A percentile compares a stretch with the other conserved stretches of the same genome.
These are phyloP conservation scores for Phyllostomus discolor DNA, from an alignment of 2,113 vertebrate species.

Conservation along the genomic window DNA sequence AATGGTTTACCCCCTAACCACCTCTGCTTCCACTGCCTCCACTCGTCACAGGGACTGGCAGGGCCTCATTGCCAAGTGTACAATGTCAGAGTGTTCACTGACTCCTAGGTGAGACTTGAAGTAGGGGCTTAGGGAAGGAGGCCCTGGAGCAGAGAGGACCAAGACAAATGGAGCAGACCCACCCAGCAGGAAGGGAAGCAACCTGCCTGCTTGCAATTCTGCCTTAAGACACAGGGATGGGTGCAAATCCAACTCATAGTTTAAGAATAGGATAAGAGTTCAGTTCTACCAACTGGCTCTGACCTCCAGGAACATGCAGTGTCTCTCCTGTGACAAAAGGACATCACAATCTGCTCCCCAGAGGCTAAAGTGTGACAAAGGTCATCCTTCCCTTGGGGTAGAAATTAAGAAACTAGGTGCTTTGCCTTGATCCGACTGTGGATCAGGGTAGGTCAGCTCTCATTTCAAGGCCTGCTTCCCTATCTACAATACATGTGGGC, in stretches of 20 bases:
- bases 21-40: background rate
- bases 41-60: background rate
- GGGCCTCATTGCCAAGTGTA: background rate
- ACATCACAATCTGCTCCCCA: background rate
- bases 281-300: background rate
- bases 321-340: background rate
- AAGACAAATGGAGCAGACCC: background rate
- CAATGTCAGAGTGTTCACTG: background rate
- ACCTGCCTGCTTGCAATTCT: background rate
- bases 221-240: background rate
- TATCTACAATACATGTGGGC: background rate
- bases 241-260: background rate
- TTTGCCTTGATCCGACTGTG: no score
- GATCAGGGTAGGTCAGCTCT: background rate
- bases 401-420: background rate
- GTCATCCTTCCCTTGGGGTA: background rate
- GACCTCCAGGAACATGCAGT: background rate
- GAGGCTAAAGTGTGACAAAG: background rate
- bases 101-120: background rate
- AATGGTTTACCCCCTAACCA: background rate
- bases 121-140: background rate
- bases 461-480: background rate
- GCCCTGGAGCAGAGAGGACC: background rate
- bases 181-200: accelerated
- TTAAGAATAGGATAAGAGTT: background rate